phyloP scores from a whole-genome alignment of 1,140 invertebrate genomes.

The Atta cephalotes region DNA sequence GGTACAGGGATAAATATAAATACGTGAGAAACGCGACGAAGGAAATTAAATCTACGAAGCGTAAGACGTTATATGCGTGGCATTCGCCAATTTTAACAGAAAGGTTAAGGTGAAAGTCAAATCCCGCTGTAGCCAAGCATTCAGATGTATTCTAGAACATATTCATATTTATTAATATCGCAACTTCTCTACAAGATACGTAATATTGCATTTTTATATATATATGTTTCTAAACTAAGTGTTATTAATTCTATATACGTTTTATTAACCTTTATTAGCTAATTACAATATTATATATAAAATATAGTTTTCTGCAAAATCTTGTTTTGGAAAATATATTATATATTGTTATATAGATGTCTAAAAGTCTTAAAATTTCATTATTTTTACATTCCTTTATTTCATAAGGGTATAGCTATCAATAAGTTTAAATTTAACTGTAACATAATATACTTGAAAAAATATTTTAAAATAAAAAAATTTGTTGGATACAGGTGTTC shows the following conservation, averaged over 20 bases:
- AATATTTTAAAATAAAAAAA: no score
- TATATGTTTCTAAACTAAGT: not conserved
- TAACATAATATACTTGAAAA: no score
- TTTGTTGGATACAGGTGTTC: no score
- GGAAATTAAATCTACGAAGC: constrained; percentile 37
- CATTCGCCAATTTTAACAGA: not conserved
- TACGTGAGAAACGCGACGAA: not conserved
- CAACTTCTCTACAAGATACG: not conserved
- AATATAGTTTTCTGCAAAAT: no score
- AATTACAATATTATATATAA: no score
- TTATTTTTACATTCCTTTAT: no score
- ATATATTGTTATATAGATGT: no score
- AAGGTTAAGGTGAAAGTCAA: not conserved
- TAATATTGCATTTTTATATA: not conserved
- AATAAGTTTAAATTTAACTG: no score
- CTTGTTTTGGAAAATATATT: no score
- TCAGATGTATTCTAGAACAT: not conserved
- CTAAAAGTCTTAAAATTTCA: no score
- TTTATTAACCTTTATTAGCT: not conserved
- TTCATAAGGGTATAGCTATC: no score
- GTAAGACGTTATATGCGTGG: not conserved
- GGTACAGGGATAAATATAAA: constrained; percentile 46
- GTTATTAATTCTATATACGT: no score
- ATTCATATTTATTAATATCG: not conserved
- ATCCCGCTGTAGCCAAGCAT: not conserved